Evolutionary conservation across 1,140 invertebrate genomes (phyloP).

Genomic region (Brachionus angularis): DNA sequence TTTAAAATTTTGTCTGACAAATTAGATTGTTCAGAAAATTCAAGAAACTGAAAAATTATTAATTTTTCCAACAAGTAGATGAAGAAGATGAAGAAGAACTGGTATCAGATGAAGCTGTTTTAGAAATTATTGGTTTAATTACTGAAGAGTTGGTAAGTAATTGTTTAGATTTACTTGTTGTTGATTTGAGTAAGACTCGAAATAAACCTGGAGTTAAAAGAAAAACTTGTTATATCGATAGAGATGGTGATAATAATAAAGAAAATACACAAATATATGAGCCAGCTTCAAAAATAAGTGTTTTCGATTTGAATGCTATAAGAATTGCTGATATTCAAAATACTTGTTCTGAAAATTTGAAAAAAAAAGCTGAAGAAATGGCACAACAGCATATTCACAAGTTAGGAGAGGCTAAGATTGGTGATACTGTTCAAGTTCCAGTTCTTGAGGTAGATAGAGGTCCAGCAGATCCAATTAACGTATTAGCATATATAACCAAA

Average conservation of each 20-base stretch:
- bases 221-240: neutral
- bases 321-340: neutral
- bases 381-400: neutral
- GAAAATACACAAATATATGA: neutral
- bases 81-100: too few species aligned
- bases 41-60: too few species aligned
- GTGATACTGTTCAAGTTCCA: conserved; percentile 16
- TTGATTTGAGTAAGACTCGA: too few species aligned
- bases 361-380: neutral
- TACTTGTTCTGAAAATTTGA: neutral
- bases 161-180: too few species aligned
- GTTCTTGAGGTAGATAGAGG: conserved; percentile 7
- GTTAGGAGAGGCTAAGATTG: conserved; percentile 6
- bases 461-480: conserved; percentile 21
- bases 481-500: neutral
- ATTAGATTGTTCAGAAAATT: too few species aligned
- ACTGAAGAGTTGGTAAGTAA: too few species aligned
- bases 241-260: neutral
- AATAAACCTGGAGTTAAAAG: too few species aligned
- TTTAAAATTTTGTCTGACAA: too few species aligned
- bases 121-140: too few species aligned
- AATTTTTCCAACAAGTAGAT: too few species aligned
- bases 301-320: conserved; percentile 3
- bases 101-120: too few species aligned
- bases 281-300: neutral